Percentiles rank a stretch among this genome's conserved stretches.
Evolutionary conservation across 2,888 invertebrate genomes (phyloP).

Genomic region (Pristionchus maxplancki): DNA sequence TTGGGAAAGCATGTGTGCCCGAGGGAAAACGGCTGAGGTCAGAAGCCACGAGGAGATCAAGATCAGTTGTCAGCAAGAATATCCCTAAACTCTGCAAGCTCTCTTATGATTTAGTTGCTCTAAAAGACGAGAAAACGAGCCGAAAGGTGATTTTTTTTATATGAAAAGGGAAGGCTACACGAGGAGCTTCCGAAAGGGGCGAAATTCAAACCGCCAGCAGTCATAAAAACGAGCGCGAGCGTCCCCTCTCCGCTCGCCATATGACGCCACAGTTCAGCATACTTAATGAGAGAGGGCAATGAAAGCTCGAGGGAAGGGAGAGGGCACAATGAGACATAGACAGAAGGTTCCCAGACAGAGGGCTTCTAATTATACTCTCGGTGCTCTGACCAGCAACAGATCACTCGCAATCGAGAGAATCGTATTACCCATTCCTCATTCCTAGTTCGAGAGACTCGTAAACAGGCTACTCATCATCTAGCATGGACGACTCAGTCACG

Average conservation of each 20-base stretch:
- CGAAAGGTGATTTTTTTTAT: too few relatives aligned
- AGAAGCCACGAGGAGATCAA: not conserved
- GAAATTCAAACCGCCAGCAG: not conserved
- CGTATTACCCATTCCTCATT: constrained; percentile 1
- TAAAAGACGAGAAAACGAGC: too few relatives aligned
- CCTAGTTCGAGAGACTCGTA: not conserved
- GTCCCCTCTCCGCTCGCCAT: not conserved
- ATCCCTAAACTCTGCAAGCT: too few relatives aligned
- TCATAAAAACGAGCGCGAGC: not conserved
- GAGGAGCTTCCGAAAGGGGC: not conserved
- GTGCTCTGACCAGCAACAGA: not conserved
- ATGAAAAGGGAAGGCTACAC: too few relatives aligned
- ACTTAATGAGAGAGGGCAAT: not conserved
- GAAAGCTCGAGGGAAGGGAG: not conserved
- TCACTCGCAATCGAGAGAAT: not conserved
- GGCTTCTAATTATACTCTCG: not conserved
- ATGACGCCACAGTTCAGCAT: constrained; percentile 14
- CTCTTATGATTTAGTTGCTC: too few relatives aligned
- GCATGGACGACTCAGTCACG: not conserved
- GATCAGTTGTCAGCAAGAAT: not conserved
- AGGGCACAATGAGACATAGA: not conserved
- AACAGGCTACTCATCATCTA: constrained; percentile 8
- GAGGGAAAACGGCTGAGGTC: not conserved
- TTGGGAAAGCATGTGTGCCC: not conserved
- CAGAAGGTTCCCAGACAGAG: not conserved